Evolutionary conservation across 2,888 invertebrate species (phyloP).

Genomic region (Coelogynopora nodosa): DNA sequence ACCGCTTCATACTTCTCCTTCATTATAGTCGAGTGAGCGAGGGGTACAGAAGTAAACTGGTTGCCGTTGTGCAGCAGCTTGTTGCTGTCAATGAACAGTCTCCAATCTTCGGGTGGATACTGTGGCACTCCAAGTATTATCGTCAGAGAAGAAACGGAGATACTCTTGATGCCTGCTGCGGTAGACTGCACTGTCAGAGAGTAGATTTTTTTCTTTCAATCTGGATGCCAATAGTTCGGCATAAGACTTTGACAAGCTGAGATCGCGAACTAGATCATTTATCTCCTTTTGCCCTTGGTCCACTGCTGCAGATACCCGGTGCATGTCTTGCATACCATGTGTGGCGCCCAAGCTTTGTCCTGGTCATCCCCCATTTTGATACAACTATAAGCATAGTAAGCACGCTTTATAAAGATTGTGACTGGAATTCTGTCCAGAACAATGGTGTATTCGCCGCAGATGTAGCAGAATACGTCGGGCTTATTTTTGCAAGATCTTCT

Average conservation of each 20-base stretch:
- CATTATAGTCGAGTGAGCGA: conserved; percentile 40
- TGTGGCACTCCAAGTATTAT: conserved; percentile 32
- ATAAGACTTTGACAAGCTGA: conserved; percentile 37
- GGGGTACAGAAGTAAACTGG: conserved; percentile 40
- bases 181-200: conserved; percentile 22
- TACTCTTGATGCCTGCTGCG: conserved; percentile 37
- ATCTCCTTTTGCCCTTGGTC: conserved; percentile 33
- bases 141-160: not conserved
- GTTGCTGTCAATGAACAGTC: conserved; percentile 39
- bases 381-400: too few species aligned
- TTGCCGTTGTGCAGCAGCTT: conserved; percentile 40
- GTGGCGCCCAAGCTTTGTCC: conserved; percentile 9
- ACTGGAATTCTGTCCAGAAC: too few species aligned
- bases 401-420: too few species aligned
- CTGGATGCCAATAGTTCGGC: conserved; percentile 35
- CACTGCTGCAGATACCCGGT: not conserved
- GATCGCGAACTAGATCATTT: conserved; percentile 37
- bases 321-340: conserved; percentile 25
- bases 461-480: not conserved
- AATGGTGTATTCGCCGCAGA: not conserved
- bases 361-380: too few species aligned
- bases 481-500: not conserved
- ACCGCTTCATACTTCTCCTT: conserved; percentile 38
- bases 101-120: conserved; percentile 39
- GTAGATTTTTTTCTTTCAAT: conserved; percentile 30